Base-by-base conservation (phyloP, 2,797 vertebrate species). In the Dipus sagitta region DNA sequence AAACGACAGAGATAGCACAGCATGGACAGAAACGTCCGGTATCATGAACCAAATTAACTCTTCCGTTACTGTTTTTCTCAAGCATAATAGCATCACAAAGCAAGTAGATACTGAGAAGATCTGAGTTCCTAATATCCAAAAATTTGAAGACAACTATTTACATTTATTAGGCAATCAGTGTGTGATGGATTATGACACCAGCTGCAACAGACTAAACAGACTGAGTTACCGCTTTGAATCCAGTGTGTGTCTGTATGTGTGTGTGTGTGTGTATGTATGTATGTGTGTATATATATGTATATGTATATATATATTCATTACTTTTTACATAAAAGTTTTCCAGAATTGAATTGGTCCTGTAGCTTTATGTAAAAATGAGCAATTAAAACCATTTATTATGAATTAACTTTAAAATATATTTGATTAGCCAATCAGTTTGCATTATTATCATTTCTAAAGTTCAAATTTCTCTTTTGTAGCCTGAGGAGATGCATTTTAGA, bases 381-480 rank as follows among this genome's bases (percentile, higher is more conserved):
- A 75, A 75, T 65, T 88, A 70, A 88, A 81, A 60, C 65, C 0
- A 82, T 72, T 74, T 88, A 76, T 62, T 91, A 77, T 70, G 17
- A 68, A 54, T 4, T 71, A 3, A 86, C 2, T 42, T 81, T 84
- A 78, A 77, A 81, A 78, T 62, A 12, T 70, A 76, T 38, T 68
- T 85, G 0, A 30, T 90, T 11, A 3, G 18, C 28, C n/a, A 70
- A 13, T 67, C 3, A 23, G 20, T 60, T 75, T 1, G 42, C 70
- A 88, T 91, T 65, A 23, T 78, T 67, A 67, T 68, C 28, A 58
- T 83, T 86, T 93, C 81, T 68, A 72, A 87, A 58, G 70, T 82
- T 74, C 15, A 80, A 7, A 75, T 77, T 65, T 7, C 2, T 6
- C 7, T 75, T 9, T 72, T 20, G 4, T 72, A 90, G 30, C n/a